A percentile compares a stretch with the other conserved stretches of the same genome.
These are phyloP conservation scores for Atethmia centrago DNA, from an alignment of 2,888 invertebrate species.

Conservation along the genomic window DNA sequence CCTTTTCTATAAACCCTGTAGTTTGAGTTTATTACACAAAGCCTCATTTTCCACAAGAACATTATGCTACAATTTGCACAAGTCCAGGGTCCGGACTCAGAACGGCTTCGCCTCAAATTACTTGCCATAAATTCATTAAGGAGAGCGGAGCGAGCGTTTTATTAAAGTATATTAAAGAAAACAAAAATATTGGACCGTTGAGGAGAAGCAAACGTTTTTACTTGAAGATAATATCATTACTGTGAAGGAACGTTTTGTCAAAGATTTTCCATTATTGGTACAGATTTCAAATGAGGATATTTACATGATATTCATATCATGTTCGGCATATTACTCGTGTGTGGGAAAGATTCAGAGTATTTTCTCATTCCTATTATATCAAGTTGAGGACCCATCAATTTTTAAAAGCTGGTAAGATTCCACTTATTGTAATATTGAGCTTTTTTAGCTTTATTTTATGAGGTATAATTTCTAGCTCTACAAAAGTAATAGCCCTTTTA, in stretches of 20 bases:
- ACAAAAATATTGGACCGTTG: slow-evolving; percentile 9
- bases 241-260: slow-evolving; percentile 3
- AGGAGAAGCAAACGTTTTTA: not conserved
- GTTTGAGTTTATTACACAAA: slow-evolving; percentile 46
- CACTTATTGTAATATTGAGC: not conserved
- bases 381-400: not conserved
- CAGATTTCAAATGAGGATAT: slow-evolving; percentile 1
- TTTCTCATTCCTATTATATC: not conserved
- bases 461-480: not conserved
- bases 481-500: slow-evolving; percentile 15
- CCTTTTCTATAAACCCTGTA: slow-evolving; percentile 11
- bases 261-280: not conserved
- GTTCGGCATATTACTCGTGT: not conserved
- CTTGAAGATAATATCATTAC: slow-evolving; percentile 36
- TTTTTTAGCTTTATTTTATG: slow-evolving; percentile 3
- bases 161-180: slow-evolving; percentile 53
- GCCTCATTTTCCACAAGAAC: slow-evolving; percentile 20
- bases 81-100: slow-evolving; percentile 11
- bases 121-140: slow-evolving; percentile 60
- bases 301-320: not conserved
- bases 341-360: not conserved
- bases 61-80: slow-evolving; percentile 41
- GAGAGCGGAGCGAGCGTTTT: slow-evolving; percentile 26
- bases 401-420: not conserved
- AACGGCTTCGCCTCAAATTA: slow-evolving; percentile 52